A percentile compares a stretch with the other conserved stretches of the same genome.
Conservation (phyloP, 2,888 invertebrate genomes). For the Lasius platythorax region DNA sequence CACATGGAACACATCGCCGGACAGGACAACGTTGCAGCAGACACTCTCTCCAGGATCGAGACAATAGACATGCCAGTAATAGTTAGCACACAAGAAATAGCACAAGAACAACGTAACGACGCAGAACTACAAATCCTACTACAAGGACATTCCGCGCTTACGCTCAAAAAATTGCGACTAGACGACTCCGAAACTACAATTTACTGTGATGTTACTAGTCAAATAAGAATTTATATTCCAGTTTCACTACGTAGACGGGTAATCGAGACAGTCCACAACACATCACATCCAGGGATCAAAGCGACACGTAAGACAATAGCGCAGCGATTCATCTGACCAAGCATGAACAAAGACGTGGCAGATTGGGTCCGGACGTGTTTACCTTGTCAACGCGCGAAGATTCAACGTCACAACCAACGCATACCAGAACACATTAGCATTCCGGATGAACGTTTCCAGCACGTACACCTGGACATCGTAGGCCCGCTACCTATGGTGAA, state of each 20-base stretch:
- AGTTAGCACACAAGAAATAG: not conserved
- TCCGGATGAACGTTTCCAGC: constrained; percentile 79
- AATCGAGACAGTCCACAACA: constrained; percentile 40
- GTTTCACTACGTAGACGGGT: not conserved
- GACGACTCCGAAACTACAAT: not conserved
- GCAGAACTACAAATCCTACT: not conserved
- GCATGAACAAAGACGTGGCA: constrained; percentile 59
- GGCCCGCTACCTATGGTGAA: constrained; percentile 81
- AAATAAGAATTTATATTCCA: constrained; percentile 54
- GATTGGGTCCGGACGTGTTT: constrained; percentile 76
- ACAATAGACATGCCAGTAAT: not conserved
- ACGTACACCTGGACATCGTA: constrained; percentile 85
- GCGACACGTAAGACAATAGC: constrained; percentile 60
- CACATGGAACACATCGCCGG: not conserved
- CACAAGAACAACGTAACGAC: not conserved
- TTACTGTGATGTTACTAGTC: not conserved
- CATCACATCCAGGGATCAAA: constrained; percentile 54
- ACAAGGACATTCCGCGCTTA: not conserved
- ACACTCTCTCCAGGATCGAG: not conserved
- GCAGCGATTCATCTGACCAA: constrained; percentile 59
- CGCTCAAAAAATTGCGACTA: not conserved
- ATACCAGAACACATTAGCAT: constrained; percentile 61
- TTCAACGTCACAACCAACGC: constrained; percentile 74
- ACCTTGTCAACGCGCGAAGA: constrained; percentile 79
- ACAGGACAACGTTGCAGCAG: not conserved